Conservation (phyloP, 1,140 invertebrate species). For the Trichogramma pretiosum region DNA sequence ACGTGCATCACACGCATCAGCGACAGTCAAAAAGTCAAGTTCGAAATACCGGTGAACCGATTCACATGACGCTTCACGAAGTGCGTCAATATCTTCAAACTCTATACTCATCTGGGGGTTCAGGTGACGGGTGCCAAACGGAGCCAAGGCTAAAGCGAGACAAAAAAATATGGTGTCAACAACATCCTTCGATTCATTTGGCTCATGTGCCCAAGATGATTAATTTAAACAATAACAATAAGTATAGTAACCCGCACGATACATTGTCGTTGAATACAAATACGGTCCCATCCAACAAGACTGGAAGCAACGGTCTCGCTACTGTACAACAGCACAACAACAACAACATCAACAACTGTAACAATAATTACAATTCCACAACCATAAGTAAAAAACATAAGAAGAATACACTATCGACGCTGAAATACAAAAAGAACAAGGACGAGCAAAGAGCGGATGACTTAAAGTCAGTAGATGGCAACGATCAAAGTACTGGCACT, state of each 20-base stretch:
- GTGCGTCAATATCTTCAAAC: constrained; percentile 73
- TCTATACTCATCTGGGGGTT: constrained; percentile 60
- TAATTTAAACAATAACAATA: constrained; percentile 43
- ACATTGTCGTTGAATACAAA: constrained; percentile 41
- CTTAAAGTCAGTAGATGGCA: constrained; percentile 5
- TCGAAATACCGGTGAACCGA: constrained; percentile 54
- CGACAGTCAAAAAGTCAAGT: constrained; percentile 11
- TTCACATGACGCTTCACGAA: constrained; percentile 79
- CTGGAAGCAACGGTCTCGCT: constrained; percentile 36
- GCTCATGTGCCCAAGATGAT: constrained; percentile 35
- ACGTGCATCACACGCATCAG: neutral
- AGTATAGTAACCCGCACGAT: constrained; percentile 41
- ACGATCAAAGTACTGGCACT: constrained; percentile 2
- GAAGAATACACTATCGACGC: constrained; percentile 52
- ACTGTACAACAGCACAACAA: constrained; percentile 45
- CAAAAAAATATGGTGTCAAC: constrained; percentile 19
- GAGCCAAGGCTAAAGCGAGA: constrained; percentile 36
- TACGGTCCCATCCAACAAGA: constrained; percentile 41
- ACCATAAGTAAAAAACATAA: constrained; percentile 48
- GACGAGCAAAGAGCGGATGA: constrained; percentile 36
- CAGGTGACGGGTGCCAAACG: constrained; percentile 38
- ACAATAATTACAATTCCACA: constrained; percentile 40
- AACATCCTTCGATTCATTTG: constrained; percentile 33
- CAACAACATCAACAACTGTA: constrained; percentile 46
- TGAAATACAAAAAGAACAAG: constrained; percentile 59